Base-by-base conservation (phyloP, 2,888 invertebrate genomes). In the Caenorhabditis zanzibari region DNA sequence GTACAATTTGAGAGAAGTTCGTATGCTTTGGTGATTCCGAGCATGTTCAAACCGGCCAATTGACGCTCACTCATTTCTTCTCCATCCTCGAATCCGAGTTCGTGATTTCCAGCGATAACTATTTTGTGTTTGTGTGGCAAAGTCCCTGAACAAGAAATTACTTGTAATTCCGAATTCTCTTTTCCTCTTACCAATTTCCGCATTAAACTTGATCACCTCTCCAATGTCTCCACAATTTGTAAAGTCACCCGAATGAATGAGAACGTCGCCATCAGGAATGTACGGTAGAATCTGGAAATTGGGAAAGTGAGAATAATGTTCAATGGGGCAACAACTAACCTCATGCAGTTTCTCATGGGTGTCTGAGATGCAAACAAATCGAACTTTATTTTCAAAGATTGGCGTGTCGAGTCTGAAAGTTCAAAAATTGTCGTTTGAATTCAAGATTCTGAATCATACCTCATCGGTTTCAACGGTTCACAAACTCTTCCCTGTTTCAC, bases 131-230 rank as follows among this genome's bases (percentile, higher is more conserved):
- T 88, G 79, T 90, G 90, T 61, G 90, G 89, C 9, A 90, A 84
- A 61, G 81, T 84, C 64, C 88, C 88, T 87, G 61, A 63, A 77
- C 38, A 16, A 28, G n/a, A 6, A n/a, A 44, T 35, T 16, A n/a
- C 24, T 66, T 26, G 19, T 68, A 44, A 52, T 38, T 58, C 44
- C 63, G 19, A 72, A n/a, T 28, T 66, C 54, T 41, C 22, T 64
- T 44, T 59, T 66, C 59, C 35, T 28, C 49, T 79, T 59, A 90
- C 91, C 90, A 63, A 91, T 88, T 85, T 91, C 91, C 26, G 88
- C 89, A 75, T 92, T 92, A 85, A 92, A 92, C 75, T 91, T 90
- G 88, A 91, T 91, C 61, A 92, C 91, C 82, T 91, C 90, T 24
- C 87, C 86, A 22, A 92, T 87, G 83, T 92, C 91, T 49, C 92